Evolutionary conservation across 2,797 vertebrate species (phyloP), one percentile per base, ranked within the genome.

Genomic region (Acomys russatus): DNA sequence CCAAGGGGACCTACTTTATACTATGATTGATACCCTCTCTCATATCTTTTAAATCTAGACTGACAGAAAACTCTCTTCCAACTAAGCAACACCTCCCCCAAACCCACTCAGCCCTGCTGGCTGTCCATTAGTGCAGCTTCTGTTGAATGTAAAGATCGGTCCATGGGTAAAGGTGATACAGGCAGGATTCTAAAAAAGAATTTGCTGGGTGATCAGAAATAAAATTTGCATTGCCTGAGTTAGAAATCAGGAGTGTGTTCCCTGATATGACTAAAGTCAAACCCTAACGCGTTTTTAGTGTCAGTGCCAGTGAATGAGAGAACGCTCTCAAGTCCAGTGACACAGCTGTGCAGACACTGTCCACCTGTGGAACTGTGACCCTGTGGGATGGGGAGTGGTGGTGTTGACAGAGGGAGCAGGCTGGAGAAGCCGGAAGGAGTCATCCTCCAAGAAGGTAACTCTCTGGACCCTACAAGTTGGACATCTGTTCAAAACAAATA

Each of bases 21-120:
- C 38, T 94, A 83, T 95, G 95, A 95, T 85, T 74, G 80, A 76
- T 86, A 44, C 30, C 70, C 54, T 38, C 6, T 11, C 49, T 3
- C 4, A 4, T 51, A 2, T 18, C 59, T 25, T 25, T 71, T 71
- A 82, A 49, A 92, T 93, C 85, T n/a, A 90, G 88, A 93, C 79
- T 86, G 84, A 79, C 87, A 92, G 88, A 95, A 97, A 92, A 87
- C 79, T 89, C 77, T 77, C 70, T 96, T 90, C 49, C 71, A 86
- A 9, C 68, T 71, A 61, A 96, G 94, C 82, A 96, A 15, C 96
- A 73, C 68, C 56, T 88, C 59, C 59, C 38, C 49, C 49, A 44
- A 64, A 79, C 71, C 88, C 76, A 66, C 49, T 86, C 93, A 77
- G 71, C 56, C 51, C 51, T 59, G 68, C 78, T 80, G 79, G 82